Evolutionary conservation across 2,797 vertebrate genomes (phyloP), one percentile per base, ranked within the genome.

Genomic region (Myiothlypis coronata): DNA sequence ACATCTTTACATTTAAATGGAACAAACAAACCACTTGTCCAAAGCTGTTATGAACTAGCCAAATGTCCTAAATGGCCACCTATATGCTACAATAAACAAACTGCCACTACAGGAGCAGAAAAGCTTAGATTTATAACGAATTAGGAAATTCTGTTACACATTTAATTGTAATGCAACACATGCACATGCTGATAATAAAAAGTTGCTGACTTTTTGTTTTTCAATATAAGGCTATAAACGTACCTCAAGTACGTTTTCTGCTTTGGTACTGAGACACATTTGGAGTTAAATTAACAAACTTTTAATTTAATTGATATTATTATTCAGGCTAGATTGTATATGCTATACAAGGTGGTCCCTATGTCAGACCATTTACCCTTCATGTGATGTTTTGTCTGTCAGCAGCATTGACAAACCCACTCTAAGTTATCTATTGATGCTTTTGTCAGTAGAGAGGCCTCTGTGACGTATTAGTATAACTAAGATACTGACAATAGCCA

Each of bases 1-100:
- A 97, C 97, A 98, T 87, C 96, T 98, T 98, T 98, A 98, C 98
- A 98, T 98, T 98, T 98, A 98, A 96, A 98, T 98, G 94, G 95
- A 97, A 97, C 89, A 97, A 98, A 97, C 96, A 97, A 96, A 80
- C 92, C 90, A 92, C 96, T 97, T 98, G 98, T 98, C 98, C 97
- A 95, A 98, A 97, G 93, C 97, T 97, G 97, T 97, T 97, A 98
- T 93, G 90, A 96, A 94, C 96, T 83, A 95, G 83, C 83, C 93
- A 95, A 89, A 76, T 41, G 96, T 90, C 68, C 93, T 97, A 96
- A 96, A 47, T 94, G 79, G 93, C 92, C 95, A 97, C 85, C 94
- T 95, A 96, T 92, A 96, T 27, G 55, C 75, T 86, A 93, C 21
- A 71, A 80, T 75, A 74, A 97, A 95, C 74, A 91, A 88, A 84